Percentiles rank a stretch among this genome's conserved stretches.
Conservation (phyloP, 2,797 vertebrate genomes). For the Cottoperca gobio region DNA sequence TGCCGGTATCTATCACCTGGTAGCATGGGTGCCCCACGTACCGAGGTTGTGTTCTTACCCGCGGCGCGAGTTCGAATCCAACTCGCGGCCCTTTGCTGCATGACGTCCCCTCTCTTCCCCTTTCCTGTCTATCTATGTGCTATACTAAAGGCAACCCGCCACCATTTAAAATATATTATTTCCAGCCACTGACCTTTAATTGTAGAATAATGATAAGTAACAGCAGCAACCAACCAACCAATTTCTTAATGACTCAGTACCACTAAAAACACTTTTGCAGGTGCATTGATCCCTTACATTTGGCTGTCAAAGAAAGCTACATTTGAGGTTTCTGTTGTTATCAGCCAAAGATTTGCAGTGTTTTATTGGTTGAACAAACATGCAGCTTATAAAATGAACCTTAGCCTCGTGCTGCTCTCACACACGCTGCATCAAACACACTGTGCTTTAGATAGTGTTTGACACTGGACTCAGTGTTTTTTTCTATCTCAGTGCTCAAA, state of each 20-base stretch:
- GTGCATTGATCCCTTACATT: not conserved
- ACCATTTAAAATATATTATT: too few species aligned
- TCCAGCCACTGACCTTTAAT: not conserved
- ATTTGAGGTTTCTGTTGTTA: not conserved
- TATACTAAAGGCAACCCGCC: too few species aligned
- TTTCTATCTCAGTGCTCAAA: not conserved
- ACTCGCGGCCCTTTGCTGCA: too few species aligned
- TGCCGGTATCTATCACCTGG: too few species aligned
- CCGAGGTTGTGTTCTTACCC: too few species aligned
- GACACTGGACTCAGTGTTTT: not conserved
- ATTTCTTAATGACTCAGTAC: not conserved
- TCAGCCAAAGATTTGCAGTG: constrained; percentile 1
- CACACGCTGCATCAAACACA: not conserved
- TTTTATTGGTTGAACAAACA: constrained; percentile 9
- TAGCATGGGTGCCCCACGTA: too few species aligned
- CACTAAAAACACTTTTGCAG: not conserved
- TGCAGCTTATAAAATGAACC: not conserved
- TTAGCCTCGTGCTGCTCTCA: not conserved
- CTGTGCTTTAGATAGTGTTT: not conserved
- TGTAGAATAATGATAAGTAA: not conserved
- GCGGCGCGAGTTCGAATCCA: too few species aligned
- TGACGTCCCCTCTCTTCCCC: too few species aligned
- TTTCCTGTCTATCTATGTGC: too few species aligned
- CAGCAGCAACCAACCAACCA: not conserved
- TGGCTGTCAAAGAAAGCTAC: not conserved